Percentiles rank a stretch among this genome's conserved stretches.
phyloP scores from a whole-genome alignment of 2,888 invertebrate species.

The Leucophora obtusa region DNA sequence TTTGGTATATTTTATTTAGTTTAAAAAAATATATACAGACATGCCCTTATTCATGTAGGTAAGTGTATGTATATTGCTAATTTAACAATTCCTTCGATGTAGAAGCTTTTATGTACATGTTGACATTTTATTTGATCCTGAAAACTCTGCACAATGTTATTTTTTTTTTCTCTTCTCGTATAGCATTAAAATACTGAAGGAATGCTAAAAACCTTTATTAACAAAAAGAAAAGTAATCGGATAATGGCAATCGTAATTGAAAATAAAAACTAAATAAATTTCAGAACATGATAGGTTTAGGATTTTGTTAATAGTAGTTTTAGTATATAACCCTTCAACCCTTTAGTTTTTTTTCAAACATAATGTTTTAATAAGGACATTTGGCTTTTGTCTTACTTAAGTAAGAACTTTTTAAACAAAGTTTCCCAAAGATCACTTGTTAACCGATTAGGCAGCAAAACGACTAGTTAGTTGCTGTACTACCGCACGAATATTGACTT shows the following conservation, averaged over 20 bases:
- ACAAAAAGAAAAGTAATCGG: slow-evolving; percentile 13
- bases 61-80: slow-evolving; percentile 44
- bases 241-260: slow-evolving; percentile 32
- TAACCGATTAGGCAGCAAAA: too few species aligned
- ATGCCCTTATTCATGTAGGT: neutral
- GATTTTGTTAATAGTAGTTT: neutral
- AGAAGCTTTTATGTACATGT: slow-evolving; percentile 67
- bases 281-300: neutral
- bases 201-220: slow-evolving; percentile 4
- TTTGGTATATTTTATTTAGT: slow-evolving; percentile 5
- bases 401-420: too few species aligned
- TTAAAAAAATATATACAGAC: neutral
- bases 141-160: slow-evolving; percentile 55
- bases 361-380: too few species aligned
- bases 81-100: slow-evolving; percentile 67
- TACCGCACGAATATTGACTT: too few species aligned
- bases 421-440: too few species aligned
- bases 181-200: slow-evolving; percentile 5
- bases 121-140: slow-evolving; percentile 67
- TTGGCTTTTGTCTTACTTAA: too few species aligned
- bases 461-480: too few species aligned
- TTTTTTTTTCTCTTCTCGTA: slow-evolving; percentile 2
- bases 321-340: neutral
- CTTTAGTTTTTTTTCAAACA: too few species aligned
- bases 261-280: neutral